Conservation (phyloP, 1,140 invertebrate species). For the Euura saliciscinereae region DNA sequence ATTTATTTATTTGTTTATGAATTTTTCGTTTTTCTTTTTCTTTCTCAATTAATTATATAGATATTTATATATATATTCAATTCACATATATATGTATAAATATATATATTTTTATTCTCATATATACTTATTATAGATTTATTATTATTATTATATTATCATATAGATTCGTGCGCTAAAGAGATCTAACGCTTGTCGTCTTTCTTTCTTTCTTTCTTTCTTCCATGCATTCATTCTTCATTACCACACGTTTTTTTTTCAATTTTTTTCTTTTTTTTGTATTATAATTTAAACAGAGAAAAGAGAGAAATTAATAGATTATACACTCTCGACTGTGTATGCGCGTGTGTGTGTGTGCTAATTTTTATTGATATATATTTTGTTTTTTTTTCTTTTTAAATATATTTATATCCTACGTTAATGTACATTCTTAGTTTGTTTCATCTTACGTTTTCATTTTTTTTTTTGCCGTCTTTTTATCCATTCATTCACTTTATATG, state of each 20-base stretch:
- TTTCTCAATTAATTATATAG: too few relatives aligned
- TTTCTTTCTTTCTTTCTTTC: background rate
- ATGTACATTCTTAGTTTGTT: conserved; percentile 47
- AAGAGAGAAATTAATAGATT: conserved; percentile 38
- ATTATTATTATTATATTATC: background rate
- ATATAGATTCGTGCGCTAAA: conserved; percentile 28
- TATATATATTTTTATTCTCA: background rate
- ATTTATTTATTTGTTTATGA: too few relatives aligned
- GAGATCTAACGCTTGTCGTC: conserved; percentile 30
- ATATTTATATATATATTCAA: conserved; percentile 23
- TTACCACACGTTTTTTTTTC: background rate
- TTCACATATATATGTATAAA: conserved; percentile 1
- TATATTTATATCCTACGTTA: conserved; percentile 45
- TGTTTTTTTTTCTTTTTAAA: conserved; percentile 17
- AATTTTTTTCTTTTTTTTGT: background rate
- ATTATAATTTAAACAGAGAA: conserved; percentile 14
- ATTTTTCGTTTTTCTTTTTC: too few relatives aligned
- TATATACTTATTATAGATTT: background rate
- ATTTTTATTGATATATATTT: conserved; percentile 44
- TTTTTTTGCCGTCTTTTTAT: background rate
- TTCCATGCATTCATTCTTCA: too few relatives aligned
- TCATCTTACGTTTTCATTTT: conserved; percentile 21
- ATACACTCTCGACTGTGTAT: conserved; percentile 26
- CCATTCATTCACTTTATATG: too few relatives aligned
- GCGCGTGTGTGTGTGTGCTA: conserved; percentile 32